A percentile compares a stretch with the other conserved stretches of the same genome.
Conservation (phyloP, 2,113 vertebrate species). For the Hemibagrus wyckioides region DNA sequence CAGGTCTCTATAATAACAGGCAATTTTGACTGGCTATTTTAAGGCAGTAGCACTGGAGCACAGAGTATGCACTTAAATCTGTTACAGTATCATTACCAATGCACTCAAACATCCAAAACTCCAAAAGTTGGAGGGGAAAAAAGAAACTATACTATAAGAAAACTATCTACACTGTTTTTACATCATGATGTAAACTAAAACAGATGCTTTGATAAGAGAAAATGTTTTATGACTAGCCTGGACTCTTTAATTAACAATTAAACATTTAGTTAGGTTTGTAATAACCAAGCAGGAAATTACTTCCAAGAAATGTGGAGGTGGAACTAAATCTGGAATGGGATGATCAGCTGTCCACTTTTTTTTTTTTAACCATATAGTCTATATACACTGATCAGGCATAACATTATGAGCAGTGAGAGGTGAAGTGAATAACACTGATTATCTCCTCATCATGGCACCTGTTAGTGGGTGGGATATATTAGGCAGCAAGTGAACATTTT, state of each 20-base stretch:
- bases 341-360: too few species aligned
- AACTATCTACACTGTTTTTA: background rate
- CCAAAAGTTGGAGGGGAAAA: background rate
- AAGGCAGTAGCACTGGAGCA: background rate
- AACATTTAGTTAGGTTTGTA: background rate
- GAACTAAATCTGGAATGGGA: too few species aligned
- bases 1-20: slow-evolving; percentile 21
- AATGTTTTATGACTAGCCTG: background rate
- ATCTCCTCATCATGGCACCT: too few species aligned
- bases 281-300: background rate
- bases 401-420: too few species aligned
- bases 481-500: too few species aligned
- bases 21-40: slow-evolving; percentile 24
- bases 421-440: too few species aligned
- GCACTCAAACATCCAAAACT: background rate
- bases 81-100: slow-evolving; percentile 11
- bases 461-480: too few species aligned
- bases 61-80: slow-evolving; percentile 6
- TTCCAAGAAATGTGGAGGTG: too few species aligned
- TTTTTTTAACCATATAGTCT: too few species aligned
- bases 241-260: background rate
- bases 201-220: background rate
- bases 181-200: background rate
- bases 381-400: too few species aligned
- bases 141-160: too few species aligned